phyloP scores from a whole-genome alignment of 2,797 vertebrate species.

The Todus mexicanus region DNA sequence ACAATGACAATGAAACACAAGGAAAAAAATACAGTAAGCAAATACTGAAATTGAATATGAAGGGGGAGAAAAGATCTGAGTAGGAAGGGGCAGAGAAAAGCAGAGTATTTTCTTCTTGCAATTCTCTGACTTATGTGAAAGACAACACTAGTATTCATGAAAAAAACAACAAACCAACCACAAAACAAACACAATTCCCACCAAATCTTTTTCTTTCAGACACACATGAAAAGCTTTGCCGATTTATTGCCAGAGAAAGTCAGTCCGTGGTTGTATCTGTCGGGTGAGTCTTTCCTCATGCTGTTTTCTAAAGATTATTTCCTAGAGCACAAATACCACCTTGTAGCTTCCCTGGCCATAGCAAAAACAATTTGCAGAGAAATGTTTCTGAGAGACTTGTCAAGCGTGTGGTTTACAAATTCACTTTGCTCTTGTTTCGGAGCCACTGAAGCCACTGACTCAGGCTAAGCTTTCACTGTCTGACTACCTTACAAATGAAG shows the following conservation, averaged over 20 bases:
- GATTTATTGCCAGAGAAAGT: slow-evolving; percentile 74
- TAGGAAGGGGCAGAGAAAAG: not conserved
- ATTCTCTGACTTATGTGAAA: not conserved
- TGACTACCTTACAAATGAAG: not conserved
- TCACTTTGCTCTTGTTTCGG: not conserved
- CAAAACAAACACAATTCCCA: not conserved
- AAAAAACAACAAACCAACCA: not conserved
- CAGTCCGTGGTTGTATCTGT: slow-evolving; percentile 79
- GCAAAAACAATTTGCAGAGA: not conserved
- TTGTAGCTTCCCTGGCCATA: not conserved
- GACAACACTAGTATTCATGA: not conserved
- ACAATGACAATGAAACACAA: not conserved
- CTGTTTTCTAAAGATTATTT: not conserved
- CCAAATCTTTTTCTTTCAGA: slow-evolving; percentile 64
- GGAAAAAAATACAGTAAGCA: not conserved
- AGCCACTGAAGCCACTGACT: not conserved
- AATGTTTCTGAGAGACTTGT: not conserved
- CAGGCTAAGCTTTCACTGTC: not conserved
- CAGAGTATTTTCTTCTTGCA: not conserved
- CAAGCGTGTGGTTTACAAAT: not conserved
- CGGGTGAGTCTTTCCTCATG: slow-evolving; percentile 63
- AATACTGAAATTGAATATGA: not conserved
- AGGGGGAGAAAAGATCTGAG: not conserved
- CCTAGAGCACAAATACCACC: not conserved
- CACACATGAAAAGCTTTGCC: slow-evolving; percentile 75